These are phyloP conservation scores for Torymus tubicola DNA, from an alignment of 2,888 invertebrate genomes.

Conservation along the genomic window DNA sequence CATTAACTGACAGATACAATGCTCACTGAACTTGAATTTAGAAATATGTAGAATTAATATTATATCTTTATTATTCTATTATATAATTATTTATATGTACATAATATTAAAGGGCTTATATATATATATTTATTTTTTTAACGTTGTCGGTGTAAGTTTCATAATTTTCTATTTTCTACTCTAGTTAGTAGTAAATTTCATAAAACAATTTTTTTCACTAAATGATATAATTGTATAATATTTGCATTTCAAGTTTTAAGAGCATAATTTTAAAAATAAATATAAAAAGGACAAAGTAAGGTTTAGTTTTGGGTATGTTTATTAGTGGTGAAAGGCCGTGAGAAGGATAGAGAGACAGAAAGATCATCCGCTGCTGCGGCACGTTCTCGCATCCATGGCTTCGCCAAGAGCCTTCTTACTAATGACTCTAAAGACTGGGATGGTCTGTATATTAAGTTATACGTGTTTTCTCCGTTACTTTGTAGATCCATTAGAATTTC, in stretches of 20 bases:
- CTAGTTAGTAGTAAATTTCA: neutral
- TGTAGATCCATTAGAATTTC: neutral
- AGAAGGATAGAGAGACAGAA: constrained; percentile 77
- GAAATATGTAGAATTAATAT: neutral
- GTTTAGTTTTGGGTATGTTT: constrained; percentile 70
- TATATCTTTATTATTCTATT: neutral
- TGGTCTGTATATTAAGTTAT: constrained; percentile 73
- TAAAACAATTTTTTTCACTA: neutral
- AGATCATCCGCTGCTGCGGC: constrained; percentile 82
- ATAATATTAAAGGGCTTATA: too few species aligned
- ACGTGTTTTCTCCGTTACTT: constrained; percentile 51
- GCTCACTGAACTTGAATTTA: constrained; percentile 33
- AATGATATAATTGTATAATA: neutral
- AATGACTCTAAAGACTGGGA: constrained; percentile 75
- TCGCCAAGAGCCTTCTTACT: constrained; percentile 80
- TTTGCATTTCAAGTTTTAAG: constrained; percentile 40
- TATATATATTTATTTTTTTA: too few species aligned
- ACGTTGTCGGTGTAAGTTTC: too few species aligned
- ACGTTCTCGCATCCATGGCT: constrained; percentile 82
- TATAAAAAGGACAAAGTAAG: constrained; percentile 59
- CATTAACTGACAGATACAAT: neutral
- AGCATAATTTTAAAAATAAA: neutral
- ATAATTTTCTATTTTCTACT: neutral
- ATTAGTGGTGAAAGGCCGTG: constrained; percentile 76
- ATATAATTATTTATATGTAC: neutral